Base-by-base conservation (phyloP, 2,113 vertebrate species). In the Hemichromis elongatus region DNA sequence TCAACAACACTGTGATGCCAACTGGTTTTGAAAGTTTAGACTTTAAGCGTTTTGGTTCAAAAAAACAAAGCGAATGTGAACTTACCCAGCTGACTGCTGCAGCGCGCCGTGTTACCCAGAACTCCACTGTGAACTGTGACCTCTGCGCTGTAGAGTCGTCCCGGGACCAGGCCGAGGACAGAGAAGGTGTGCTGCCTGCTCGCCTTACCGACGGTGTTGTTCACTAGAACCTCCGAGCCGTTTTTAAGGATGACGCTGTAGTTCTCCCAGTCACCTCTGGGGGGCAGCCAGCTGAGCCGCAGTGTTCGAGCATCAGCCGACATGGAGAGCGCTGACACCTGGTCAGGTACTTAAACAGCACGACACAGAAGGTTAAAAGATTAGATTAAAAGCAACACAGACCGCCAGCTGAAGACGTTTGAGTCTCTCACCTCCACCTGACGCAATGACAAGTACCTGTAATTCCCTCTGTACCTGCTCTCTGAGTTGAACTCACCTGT, bases 251-350 rank as follows among this genome's bases (percentile, higher is more conserved):
- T 61, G 68, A 99, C 47, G 0, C 80, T 95, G 85, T 98, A 99
- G 73, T 93, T 91, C 45, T 99, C 97, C 98, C 97, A 98, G 59
- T 97, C 94, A 79, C 98, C 98, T 85, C 79, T 86, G 93, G 98
- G 97, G 89, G 97, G 97, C 77, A 93, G 80, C 98, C 98, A 99
- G 88, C 53, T 96, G 91, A 99, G 91, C 26, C 77, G 90, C 21
- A 99, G 95, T 0, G 94, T 94, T 28, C 59, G 91, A 21, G 86
- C 78, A 3, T 94, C 90, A 7, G 91, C 61, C 0, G 84, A 55
- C 0, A 96, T 93, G 12, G 90, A 92, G 81, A 99, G 91, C 40
- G 92, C 89, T 1, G 90, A 89, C 80, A 97, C 97, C 19, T 54
- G 92, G 47, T 91, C 96, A 13, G 98, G 98, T 83, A 96, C 98